Conservation (phyloP, 2,797 vertebrate genomes). For the Huso huso region DNA sequence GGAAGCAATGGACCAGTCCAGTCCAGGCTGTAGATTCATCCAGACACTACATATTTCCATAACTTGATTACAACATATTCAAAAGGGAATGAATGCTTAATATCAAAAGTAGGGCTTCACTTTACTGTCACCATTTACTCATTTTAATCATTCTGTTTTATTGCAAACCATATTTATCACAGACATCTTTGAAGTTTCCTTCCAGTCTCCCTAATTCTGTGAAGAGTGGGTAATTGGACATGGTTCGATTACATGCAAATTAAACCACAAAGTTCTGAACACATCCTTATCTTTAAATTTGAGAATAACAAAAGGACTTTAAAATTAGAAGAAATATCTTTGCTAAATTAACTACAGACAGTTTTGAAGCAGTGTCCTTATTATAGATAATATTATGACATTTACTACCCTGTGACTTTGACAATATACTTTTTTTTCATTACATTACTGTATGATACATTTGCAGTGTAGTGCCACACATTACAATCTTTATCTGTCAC, state of each 20-base stretch:
- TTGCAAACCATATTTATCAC: slow-evolving; percentile 27
- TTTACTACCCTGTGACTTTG: too few species aligned
- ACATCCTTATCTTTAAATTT: slow-evolving; percentile 22
- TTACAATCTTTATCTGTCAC: too few species aligned
- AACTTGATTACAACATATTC: too few species aligned
- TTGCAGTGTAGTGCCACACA: too few species aligned
- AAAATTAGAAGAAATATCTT: slow-evolving; percentile 15
- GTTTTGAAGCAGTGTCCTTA: slow-evolving; percentile 12
- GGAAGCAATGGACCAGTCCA: too few species aligned
- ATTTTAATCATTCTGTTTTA: slow-evolving; percentile 25
- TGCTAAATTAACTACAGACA: slow-evolving; percentile 21
- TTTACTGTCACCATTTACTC: slow-evolving; percentile 22
- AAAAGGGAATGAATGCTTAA: too few species aligned
- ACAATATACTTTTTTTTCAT: too few species aligned
- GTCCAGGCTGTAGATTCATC: too few species aligned
- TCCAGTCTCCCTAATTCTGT: slow-evolving; percentile 10
- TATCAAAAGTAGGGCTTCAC: slow-evolving; percentile 16
- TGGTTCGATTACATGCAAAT: background rate
- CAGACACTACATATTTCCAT: too few species aligned
- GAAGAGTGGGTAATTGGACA: slow-evolving; percentile 26
- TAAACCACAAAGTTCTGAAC: slow-evolving; percentile 4
- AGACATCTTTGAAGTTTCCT: slow-evolving; percentile 19
- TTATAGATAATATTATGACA: too few species aligned
- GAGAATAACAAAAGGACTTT: slow-evolving; percentile 14
- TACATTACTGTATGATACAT: too few species aligned